Percentiles rank a stretch among this genome's conserved stretches.
Evolutionary conservation across 2,797 vertebrate genomes (phyloP).

Genomic region (Pantherophis alleghaniensis): DNA sequence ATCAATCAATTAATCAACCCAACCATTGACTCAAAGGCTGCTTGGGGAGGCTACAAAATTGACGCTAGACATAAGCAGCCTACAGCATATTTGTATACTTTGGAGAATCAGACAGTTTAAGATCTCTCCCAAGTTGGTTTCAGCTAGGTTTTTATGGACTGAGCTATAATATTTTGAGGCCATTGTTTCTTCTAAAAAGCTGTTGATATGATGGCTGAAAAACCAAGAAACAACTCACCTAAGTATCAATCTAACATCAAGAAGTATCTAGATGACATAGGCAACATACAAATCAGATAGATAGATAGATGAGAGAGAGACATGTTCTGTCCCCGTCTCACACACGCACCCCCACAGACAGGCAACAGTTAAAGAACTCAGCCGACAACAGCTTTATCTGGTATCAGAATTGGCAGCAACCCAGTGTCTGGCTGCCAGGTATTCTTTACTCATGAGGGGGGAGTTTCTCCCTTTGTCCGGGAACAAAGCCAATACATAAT

Average conservation of each 20-base stretch:
- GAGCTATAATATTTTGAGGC: background rate
- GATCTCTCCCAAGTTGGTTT: background rate
- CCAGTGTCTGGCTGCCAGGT: too few species aligned
- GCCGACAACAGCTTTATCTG: too few species aligned
- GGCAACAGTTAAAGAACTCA: too few species aligned
- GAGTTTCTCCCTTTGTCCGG: too few species aligned
- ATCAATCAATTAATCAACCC: background rate
- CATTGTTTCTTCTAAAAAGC: background rate
- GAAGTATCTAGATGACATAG: too few species aligned
- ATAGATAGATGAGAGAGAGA: too few species aligned
- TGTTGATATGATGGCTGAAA: background rate
- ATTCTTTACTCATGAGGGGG: too few species aligned
- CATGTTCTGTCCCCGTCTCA: too few species aligned
- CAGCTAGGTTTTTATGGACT: background rate
- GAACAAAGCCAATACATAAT: too few species aligned
- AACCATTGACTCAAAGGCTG: background rate
- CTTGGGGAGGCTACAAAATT: background rate
- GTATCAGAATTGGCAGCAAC: too few species aligned
- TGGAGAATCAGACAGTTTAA: background rate
- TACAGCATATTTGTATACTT: background rate
- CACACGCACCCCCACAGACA: too few species aligned
- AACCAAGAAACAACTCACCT: background rate
- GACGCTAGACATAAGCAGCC: background rate
- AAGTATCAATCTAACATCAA: background rate
- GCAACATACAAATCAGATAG: too few species aligned